Evolutionary conservation across 1,140 invertebrate genomes (phyloP).

Genomic region (Agraylea sexmaculata): DNA sequence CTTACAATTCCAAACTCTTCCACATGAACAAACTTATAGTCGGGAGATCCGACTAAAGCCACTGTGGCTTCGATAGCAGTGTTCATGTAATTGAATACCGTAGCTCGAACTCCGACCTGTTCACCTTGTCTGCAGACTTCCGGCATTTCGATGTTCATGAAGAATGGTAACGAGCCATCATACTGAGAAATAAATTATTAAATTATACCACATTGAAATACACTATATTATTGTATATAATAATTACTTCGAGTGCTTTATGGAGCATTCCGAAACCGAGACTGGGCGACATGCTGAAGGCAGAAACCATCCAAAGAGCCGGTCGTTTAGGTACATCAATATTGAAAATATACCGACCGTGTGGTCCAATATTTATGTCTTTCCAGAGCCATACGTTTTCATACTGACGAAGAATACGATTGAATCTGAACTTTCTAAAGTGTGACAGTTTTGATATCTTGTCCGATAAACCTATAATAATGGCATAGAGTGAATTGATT

Average conservation of each 20-base stretch:
- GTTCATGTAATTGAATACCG: constrained; percentile 88
- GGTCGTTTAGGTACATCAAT: constrained; percentile 75
- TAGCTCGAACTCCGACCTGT: constrained; percentile 83
- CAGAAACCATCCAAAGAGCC: constrained; percentile 86
- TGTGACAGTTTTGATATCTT: constrained; percentile 54
- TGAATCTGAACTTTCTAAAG: constrained; percentile 74
- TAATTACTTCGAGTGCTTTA: constrained; percentile 55
- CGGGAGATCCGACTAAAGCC: constrained; percentile 67
- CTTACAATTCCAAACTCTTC: constrained; percentile 78
- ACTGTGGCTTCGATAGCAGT: constrained; percentile 75
- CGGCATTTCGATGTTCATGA: constrained; percentile 91
- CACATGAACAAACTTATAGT: constrained; percentile 92
- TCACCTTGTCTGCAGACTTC: constrained; percentile 73
- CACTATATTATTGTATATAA: background rate
- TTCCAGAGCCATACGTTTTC: constrained; percentile 92
- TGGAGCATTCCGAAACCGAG: constrained; percentile 77
- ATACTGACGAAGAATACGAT: constrained; percentile 76
- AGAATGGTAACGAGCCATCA: constrained; percentile 79
- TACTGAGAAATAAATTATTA: constrained; percentile 42
- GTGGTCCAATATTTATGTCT: constrained; percentile 86
- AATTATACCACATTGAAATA: background rate
- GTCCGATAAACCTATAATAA: constrained; percentile 34
- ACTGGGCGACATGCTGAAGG: constrained; percentile 77
- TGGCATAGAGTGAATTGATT: background rate
- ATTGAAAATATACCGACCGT: constrained; percentile 76